Conservation (phyloP, 2,797 vertebrate species). For the Aeoliscus strigatus region DNA sequence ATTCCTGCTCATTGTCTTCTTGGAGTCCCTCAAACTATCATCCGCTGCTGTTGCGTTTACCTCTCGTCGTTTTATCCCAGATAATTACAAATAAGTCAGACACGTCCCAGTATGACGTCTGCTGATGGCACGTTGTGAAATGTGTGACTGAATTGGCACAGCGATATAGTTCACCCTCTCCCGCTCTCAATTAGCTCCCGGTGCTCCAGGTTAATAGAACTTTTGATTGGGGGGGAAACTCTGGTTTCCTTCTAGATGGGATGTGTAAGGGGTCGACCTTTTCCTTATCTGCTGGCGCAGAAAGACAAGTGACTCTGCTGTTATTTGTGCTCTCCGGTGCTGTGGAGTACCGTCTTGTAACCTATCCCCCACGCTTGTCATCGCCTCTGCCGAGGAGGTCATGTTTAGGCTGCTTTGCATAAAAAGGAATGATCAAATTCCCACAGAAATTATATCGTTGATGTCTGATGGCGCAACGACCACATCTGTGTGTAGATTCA, state of each 20-base stretch:
- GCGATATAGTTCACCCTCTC: constrained; percentile 50
- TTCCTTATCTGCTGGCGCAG: constrained; percentile 62
- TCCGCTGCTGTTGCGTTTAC: constrained; percentile 34
- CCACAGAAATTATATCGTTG: too few species aligned
- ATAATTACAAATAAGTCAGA: constrained; percentile 65
- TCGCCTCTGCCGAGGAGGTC: too few species aligned
- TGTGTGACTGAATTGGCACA: constrained; percentile 32
- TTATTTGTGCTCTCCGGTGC: too few species aligned
- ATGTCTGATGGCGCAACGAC: too few species aligned
- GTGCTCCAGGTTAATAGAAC: constrained; percentile 73
- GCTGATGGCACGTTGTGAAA: constrained; percentile 24
- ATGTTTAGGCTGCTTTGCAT: too few species aligned
- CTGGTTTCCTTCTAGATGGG: constrained; percentile 43
- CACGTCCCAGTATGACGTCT: constrained; percentile 29
- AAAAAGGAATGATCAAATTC: too few species aligned
- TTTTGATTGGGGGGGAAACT: constrained; percentile 66
- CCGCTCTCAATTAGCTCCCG: constrained; percentile 68
- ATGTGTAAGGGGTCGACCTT: constrained; percentile 35
- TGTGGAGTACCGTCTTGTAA: too few species aligned
- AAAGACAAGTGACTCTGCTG: constrained; percentile 31
- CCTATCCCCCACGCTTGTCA: too few species aligned
- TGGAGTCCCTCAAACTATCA: too few species aligned
- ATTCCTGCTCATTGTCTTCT: constrained; percentile 80
- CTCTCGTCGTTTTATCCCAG: constrained; percentile 37
- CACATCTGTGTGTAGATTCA: too few species aligned